These are phyloP conservation scores for Syritta pipiens DNA, from an alignment of 2,888 invertebrate genomes.

Conservation along the genomic window DNA sequence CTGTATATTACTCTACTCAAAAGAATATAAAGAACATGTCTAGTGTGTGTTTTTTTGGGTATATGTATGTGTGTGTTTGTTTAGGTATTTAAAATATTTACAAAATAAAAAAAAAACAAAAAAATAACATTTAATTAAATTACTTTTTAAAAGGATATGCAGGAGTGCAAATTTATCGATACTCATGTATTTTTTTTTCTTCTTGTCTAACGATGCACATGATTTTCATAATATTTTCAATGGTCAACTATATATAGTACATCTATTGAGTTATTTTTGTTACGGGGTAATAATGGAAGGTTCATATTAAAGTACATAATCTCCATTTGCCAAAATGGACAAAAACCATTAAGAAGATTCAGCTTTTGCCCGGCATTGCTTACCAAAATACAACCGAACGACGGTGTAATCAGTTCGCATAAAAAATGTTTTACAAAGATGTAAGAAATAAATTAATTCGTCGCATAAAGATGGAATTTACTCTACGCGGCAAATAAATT, in stretches of 20 bases:
- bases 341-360: conserved; percentile 80
- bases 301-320: conserved; percentile 80
- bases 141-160: conserved; percentile 31
- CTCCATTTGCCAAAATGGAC: conserved; percentile 79
- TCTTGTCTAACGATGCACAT: conserved; percentile 32
- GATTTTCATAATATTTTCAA: conserved; percentile 37
- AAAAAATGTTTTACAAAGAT: conserved; percentile 60
- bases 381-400: conserved; percentile 8
- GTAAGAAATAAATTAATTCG: conserved; percentile 73
- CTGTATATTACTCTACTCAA: conserved; percentile 23
- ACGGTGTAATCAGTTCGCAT: conserved; percentile 22
- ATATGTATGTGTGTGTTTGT: conserved; percentile 20
- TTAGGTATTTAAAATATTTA: conserved; percentile 5
- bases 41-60: conserved; percentile 41
- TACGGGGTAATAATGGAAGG: conserved; percentile 70
- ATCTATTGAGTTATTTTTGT: conserved; percentile 29
- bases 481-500: conserved; percentile 75
- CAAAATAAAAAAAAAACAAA: too few species aligned
- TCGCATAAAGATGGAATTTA: conserved; percentile 74
- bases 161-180: conserved; percentile 30
- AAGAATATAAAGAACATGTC: conserved; percentile 21
- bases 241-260: conserved; percentile 38
- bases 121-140: too few species aligned
- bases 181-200: background rate
- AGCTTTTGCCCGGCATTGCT: conserved; percentile 75